These are phyloP conservation scores for Motacilla tschutschensis DNA, from an alignment of 2,113 vertebrate species.

Conservation along the genomic window DNA sequence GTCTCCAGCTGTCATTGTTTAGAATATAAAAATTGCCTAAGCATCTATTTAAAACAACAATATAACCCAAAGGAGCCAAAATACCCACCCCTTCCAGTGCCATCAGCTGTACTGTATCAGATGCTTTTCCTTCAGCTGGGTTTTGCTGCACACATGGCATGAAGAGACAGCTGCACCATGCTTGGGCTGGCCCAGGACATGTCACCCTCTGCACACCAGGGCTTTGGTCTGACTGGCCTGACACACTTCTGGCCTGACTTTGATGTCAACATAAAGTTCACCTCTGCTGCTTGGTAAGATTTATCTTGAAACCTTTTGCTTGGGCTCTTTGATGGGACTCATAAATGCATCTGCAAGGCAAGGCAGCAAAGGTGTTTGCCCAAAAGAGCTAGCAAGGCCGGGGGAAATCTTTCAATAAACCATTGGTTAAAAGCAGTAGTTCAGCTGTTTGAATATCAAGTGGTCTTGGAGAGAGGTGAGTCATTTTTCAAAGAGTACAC, in stretches of 20 bases:
- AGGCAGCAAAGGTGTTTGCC: background rate
- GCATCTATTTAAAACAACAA: background rate
- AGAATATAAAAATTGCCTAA: background rate
- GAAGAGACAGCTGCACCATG: background rate
- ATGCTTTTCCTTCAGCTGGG: background rate
- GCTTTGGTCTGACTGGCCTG: background rate
- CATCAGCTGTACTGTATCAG: background rate
- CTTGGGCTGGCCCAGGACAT: background rate
- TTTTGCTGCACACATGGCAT: fast-evolving
- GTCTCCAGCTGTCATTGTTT: background rate
- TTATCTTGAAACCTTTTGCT: background rate
- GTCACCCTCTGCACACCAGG: background rate
- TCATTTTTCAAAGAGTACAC: background rate
- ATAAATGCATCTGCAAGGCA: background rate
- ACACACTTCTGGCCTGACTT: background rate
- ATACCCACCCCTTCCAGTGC: background rate
- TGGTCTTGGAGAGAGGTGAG: background rate
- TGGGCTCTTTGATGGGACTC: background rate
- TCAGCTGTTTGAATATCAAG: background rate
- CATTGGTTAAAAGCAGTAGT: background rate
- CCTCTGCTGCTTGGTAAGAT: background rate
- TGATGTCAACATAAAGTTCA: background rate
- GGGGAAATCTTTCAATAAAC: background rate
- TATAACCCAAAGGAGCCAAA: background rate
- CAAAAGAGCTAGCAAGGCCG: background rate